Evolutionary conservation across 2,113 vertebrate species (phyloP).

Genomic region (Myrmecobius fasciatus): DNA sequence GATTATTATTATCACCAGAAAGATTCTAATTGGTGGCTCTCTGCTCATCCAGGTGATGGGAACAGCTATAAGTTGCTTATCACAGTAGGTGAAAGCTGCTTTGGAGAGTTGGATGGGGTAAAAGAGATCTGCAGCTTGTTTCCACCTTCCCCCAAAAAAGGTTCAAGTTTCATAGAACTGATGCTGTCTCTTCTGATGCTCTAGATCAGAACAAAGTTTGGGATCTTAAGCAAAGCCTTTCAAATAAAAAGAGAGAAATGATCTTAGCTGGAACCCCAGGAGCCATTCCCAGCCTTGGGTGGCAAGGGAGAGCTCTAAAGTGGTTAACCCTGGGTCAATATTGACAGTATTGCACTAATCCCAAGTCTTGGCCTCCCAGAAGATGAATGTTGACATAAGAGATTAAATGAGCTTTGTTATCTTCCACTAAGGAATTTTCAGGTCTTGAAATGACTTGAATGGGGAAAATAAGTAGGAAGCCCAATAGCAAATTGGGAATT

Average conservation of each 20-base stretch:
- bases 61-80: background rate
- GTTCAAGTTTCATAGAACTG: background rate
- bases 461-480: background rate
- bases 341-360: background rate
- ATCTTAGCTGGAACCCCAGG: background rate
- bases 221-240: background rate
- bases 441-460: background rate
- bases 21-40: background rate
- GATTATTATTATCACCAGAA: background rate
- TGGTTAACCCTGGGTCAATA: background rate
- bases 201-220: background rate
- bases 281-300: background rate
- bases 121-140: background rate
- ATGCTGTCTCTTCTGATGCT: background rate
- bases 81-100: background rate
- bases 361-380: background rate
- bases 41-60: background rate
- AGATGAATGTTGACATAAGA: background rate
- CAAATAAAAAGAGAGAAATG: background rate
- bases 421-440: background rate
- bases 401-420: background rate
- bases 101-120: background rate
- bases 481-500: background rate
- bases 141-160: background rate
- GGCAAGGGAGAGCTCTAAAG: background rate